Base-by-base conservation (phyloP, 2,797 vertebrate genomes). In the Mionectes olivaceus region DNA sequence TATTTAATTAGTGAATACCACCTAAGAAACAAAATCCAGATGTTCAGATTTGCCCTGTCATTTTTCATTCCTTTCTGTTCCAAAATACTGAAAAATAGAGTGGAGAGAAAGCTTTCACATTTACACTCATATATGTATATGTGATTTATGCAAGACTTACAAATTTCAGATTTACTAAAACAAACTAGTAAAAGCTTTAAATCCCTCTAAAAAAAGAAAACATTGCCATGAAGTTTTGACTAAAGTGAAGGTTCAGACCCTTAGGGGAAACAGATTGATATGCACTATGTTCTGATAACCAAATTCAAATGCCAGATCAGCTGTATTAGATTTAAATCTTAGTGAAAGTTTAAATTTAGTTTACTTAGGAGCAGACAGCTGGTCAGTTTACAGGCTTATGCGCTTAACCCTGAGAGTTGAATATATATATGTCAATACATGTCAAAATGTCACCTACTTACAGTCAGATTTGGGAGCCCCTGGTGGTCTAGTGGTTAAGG, bases 81-180 rank as follows among this genome's bases (percentile, higher is more conserved):
- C 27, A 65, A 82, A 83, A 61, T 27, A 30, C 15, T 37, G 25
- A 73, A 75, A 55, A 25, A 35, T 7, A 46, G 25, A 52, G 3
- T 23, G 7, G 21, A 63, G 35, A 47, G 21, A 60, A 61, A 64
- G 19, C 37, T 37, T 41, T 37, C 19, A 56, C 9, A 28, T 57
- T 44, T 61, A 16, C 9, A 19, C 35, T 50, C 0, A 0, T 9
- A 9, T 1, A 0, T 37, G 1, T 39, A 2, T 13, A 41, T 28
- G 10, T 63, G 25, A n/a, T 43, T 76, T 77, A 41, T 47, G 24
- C 23, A 57, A 27, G 28, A 35, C 37, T 65, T 64, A 24, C 5
- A 59, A 10, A 73, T 74, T 68, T 23, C 37, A 5, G 25, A 33
- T 49, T n/a, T 47, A 44, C 14, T 69, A 15, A 59, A 69, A 47